Percentiles rank a stretch among this genome's conserved stretches.
These are phyloP conservation scores for Ophioninae sp. DNA, from an alignment of 2,888 invertebrate genomes.

Conservation along the genomic window DNA sequence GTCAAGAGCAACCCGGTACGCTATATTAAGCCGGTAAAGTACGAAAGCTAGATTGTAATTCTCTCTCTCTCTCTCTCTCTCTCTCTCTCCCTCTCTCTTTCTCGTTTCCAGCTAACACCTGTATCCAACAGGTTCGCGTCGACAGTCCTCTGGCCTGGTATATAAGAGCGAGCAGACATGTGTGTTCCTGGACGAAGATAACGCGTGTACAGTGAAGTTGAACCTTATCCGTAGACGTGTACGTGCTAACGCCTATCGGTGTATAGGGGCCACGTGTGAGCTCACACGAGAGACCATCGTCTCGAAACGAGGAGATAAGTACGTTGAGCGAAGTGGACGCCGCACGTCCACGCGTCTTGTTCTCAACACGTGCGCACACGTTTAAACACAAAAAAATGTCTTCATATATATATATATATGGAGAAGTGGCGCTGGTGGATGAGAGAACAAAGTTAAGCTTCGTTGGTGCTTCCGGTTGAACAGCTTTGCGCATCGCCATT, in stretches of 20 bases:
- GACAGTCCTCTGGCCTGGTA: constrained; percentile 13
- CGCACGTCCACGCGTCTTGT: constrained; percentile 33
- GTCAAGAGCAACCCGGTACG: constrained; percentile 40
- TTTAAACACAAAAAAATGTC: background rate
- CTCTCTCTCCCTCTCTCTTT: background rate
- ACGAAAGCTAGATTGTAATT: constrained; percentile 50
- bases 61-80: constrained; percentile 12
- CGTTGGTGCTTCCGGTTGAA: too few species aligned
- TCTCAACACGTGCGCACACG: constrained; percentile 33
- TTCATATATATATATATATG: too few species aligned
- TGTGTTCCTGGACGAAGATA: constrained; percentile 11
- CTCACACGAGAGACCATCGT: constrained; percentile 50
- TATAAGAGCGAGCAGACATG: constrained; percentile 10
- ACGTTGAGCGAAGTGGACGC: constrained; percentile 27
- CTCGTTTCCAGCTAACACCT: constrained; percentile 54
- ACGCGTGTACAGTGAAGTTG: constrained; percentile 8
- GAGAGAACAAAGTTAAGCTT: too few species aligned
- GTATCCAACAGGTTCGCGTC: constrained; percentile 59
- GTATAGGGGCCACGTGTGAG: constrained; percentile 44
- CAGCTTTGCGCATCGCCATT: too few species aligned
- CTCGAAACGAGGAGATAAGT: constrained; percentile 39
- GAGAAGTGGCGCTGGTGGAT: too few species aligned
- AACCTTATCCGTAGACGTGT: background rate
- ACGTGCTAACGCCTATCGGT: background rate
- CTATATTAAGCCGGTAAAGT: constrained; percentile 59